Evolutionary conservation across 2,113 vertebrate genomes (phyloP), one percentile per base, ranked within the genome.

Genomic region (Leptobrachium leishanense): DNA sequence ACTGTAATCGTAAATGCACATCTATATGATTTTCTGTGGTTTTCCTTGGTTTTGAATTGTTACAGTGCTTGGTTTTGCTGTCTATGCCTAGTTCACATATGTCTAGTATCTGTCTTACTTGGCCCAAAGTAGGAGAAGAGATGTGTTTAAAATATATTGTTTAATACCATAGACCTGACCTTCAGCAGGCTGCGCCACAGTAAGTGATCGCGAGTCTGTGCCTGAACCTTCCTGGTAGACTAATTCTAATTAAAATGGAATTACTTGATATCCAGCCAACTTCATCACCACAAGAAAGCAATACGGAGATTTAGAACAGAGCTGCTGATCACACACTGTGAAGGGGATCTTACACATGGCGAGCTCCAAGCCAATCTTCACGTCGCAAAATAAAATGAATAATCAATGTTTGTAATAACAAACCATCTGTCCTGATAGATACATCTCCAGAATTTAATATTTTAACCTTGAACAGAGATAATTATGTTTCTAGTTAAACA

Each of bases 191-290:
- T 59, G 69, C 5, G 54, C 69, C 75, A 69, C 43, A 4, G 20
- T 43, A 12, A 40, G 9, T 5, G 50, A 31, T 5, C 63, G 31
- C 5, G 50, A 43, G 64, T 68, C 13, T 42, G 9, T n/a, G 13
- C 20, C 13, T 44, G 9, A 77, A 6, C 68, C 67, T 59, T 20
- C 43, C 43, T 70, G 75, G 65, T 57, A 76, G 75, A 77, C 70
- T 77, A 69, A 69, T 62, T 77, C 67, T 77, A 77, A 69, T 77
- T 77, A 77, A 62, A 77, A 39, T 70, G 54, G 54, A 70, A 70
- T 70, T 62, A 66, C 41, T 62, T n/a, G 53, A 2, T 70, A 54
- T 69, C 66, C 31, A 9, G 68, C 53, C 67, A 46, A 15, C 39
- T 57, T 31, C 66, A 68, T 68, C 46, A 68, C 64, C 8, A 10